A percentile compares a stretch with the other conserved stretches of the same genome.
phyloP scores from a whole-genome alignment of 1,140 invertebrate genomes.

The Saccostrea glomerata region DNA sequence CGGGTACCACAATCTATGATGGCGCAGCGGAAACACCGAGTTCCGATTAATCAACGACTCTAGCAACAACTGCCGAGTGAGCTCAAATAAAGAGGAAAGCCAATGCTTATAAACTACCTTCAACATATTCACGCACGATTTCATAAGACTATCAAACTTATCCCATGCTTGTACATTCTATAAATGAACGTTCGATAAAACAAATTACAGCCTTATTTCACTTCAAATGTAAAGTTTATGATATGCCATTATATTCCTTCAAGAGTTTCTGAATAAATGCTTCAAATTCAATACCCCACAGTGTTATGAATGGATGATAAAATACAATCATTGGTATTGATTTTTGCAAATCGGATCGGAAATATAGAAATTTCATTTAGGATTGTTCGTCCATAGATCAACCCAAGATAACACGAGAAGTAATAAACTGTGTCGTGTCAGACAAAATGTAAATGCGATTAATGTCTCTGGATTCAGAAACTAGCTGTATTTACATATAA shows the following conservation, averaged over 20 bases:
- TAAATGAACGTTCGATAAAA: constrained; percentile 2
- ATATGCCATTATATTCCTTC: neutral
- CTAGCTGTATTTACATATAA: too few species aligned
- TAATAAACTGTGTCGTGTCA: neutral
- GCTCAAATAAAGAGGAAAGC: neutral
- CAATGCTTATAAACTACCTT: constrained; percentile 23
- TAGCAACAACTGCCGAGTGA: neutral
- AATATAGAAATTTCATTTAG: neutral
- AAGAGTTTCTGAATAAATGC: neutral
- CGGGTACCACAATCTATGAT: neutral
- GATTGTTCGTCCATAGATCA: neutral
- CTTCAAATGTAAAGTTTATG: neutral
- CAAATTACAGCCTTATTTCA: neutral
- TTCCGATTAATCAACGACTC: neutral
- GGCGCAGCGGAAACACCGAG: neutral
- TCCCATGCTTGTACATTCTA: neutral
- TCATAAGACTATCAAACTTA: constrained; percentile 5
- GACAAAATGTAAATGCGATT: neutral
- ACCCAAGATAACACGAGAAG: neutral
- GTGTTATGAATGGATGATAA: neutral
- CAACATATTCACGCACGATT: neutral
- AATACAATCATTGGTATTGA: neutral
- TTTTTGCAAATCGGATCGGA: neutral
- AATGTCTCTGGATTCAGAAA: too few species aligned
- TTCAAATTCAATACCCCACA: neutral